phyloP scores from a whole-genome alignment of 2,113 vertebrate genomes.

The Rostratula benghalensis region DNA sequence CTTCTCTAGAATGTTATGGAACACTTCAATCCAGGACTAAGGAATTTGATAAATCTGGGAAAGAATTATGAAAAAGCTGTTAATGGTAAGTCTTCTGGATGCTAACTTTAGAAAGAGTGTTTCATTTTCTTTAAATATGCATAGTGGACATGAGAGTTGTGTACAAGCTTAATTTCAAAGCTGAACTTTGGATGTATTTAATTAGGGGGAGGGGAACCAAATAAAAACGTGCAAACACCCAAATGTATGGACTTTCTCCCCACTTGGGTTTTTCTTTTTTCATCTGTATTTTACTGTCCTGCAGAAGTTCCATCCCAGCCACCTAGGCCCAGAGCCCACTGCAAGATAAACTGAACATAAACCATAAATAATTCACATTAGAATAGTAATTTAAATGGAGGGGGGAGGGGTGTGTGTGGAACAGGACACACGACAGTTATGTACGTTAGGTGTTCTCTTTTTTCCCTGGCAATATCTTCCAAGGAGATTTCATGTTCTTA shows the following conservation, averaged over 20 bases:
- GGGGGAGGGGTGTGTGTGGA: background rate
- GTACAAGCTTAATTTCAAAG: background rate
- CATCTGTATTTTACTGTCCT: background rate
- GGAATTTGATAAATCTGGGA: slow-evolving; percentile 94
- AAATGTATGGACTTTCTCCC: background rate
- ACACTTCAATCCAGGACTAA: slow-evolving; percentile 93
- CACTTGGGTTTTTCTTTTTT: background rate
- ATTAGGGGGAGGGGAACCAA: background rate
- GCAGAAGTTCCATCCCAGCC: background rate
- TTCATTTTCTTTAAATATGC: background rate
- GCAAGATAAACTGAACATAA: background rate
- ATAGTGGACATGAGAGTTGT: background rate
- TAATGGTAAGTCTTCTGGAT: slow-evolving; percentile 82
- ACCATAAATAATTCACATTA: background rate
- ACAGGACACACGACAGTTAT: background rate
- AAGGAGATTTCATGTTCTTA: background rate
- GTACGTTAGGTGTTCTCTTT: background rate
- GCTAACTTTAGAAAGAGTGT: background rate
- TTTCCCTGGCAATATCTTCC: background rate
- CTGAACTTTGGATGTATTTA: background rate
- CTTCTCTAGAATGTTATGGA: slow-evolving; percentile 94
- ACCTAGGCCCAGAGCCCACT: background rate
- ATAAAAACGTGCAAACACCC: background rate
- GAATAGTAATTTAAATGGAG: background rate
- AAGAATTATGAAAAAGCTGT: slow-evolving; percentile 97